Percentiles rank a stretch among this genome's conserved stretches.
Evolutionary conservation across 1,140 invertebrate genomes (phyloP).

Genomic region (Drosophila sulfurigaster): DNA sequence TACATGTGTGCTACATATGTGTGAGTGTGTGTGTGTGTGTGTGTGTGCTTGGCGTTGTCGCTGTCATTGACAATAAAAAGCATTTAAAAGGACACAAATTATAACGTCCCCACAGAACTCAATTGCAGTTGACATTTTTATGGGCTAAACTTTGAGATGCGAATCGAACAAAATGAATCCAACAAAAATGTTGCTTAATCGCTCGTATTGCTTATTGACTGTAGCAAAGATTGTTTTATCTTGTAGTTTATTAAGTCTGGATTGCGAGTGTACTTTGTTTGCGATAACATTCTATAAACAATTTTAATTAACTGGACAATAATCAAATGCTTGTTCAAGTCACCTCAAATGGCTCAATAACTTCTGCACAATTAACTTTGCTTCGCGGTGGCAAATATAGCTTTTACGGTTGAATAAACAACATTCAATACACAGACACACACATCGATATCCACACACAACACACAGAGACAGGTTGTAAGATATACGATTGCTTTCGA

Average conservation of each 20-base stretch:
- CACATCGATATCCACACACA: slow-evolving; percentile 15
- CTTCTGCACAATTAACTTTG: slow-evolving; percentile 53
- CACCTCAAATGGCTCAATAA: slow-evolving; percentile 39
- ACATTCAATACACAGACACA: slow-evolving; percentile 23
- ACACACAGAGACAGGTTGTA: slow-evolving; percentile 3
- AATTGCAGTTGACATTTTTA: slow-evolving; percentile 67
- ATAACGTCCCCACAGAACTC: slow-evolving; percentile 36
- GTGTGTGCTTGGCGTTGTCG: slow-evolving; percentile 45
- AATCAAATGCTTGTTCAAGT: slow-evolving; percentile 26
- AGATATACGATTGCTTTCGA: slow-evolving; percentile 58
- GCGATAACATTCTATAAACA: not conserved
- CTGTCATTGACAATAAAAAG: slow-evolving; percentile 73
- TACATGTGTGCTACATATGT: slow-evolving; percentile 6
- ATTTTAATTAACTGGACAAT: slow-evolving; percentile 25
- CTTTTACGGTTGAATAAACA: slow-evolving; percentile 44
- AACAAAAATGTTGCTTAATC: not conserved
- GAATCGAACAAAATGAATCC: not conserved
- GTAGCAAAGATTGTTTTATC: too few relatives aligned
- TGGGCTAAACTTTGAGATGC: slow-evolving; percentile 21
- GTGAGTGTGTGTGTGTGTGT: slow-evolving; percentile 21
- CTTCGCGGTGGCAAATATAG: slow-evolving; percentile 34
- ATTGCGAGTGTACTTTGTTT: too few relatives aligned
- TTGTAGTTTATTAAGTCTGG: too few relatives aligned
- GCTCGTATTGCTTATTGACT: not conserved
- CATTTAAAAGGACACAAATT: slow-evolving; percentile 82